Evolutionary conservation across 2,113 vertebrate genomes (phyloP).

Genomic region (Marmota flaviventris): DNA sequence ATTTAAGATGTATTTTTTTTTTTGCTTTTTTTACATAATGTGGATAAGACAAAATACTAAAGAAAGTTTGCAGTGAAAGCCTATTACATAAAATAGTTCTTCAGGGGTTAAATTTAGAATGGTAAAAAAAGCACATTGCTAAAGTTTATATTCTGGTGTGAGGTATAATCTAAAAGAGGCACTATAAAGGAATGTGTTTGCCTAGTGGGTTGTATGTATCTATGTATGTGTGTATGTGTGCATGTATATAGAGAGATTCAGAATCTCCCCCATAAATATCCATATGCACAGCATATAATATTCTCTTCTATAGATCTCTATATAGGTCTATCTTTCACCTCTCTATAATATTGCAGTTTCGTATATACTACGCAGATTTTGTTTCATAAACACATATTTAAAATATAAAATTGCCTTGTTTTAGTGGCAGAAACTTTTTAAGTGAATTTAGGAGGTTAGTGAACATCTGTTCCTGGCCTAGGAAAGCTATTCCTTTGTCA

Average conservation of each 20-base stretch:
- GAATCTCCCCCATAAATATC: too few species aligned
- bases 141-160: not conserved
- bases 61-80: not conserved
- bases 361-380: not conserved
- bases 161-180: not conserved
- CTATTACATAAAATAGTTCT: not conserved
- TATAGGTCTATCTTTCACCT: not conserved
- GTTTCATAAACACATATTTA: conserved; percentile 50
- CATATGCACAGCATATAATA: not conserved
- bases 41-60: conserved; percentile 36
- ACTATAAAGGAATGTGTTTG: conserved; percentile 27
- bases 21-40: not conserved
- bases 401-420: conserved; percentile 40
- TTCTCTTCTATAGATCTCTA: not conserved
- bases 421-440: conserved; percentile 61
- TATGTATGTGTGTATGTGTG: not conserved
- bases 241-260: too few species aligned
- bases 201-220: not conserved
- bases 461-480: not conserved
- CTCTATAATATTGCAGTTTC: not conserved
- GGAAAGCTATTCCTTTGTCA: conserved; percentile 4
- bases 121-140: not conserved
- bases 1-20: conserved; percentile 27
- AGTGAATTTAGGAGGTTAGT: conserved; percentile 48
- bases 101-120: conserved; percentile 6